Conservation (phyloP, 2,797 vertebrate species). For the Halcyon chelicuti region DNA sequence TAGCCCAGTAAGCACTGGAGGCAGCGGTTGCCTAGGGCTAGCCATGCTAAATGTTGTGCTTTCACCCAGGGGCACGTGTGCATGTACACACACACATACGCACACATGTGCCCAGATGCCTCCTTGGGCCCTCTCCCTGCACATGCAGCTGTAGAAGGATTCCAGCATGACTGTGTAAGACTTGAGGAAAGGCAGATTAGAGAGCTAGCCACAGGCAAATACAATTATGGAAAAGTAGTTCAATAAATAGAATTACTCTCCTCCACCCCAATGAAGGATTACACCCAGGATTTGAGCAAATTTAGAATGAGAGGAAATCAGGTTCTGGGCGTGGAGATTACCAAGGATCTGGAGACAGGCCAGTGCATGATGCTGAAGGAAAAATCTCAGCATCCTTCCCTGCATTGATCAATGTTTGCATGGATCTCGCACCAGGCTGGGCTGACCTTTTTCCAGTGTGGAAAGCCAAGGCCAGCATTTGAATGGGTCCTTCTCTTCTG, state of each 20-base stretch:
- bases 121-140: neutral
- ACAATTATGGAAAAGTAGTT: neutral
- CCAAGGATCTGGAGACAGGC: neutral
- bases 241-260: neutral
- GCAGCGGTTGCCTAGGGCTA: neutral
- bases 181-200: neutral
- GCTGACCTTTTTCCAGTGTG: neutral
- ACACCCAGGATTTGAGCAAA: neutral
- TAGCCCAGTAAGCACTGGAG: neutral
- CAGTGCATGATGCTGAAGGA: neutral
- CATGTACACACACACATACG: neutral
- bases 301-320: slow-evolving; percentile 1
- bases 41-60: neutral
- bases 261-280: neutral
- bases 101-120: neutral
- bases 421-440: neutral
- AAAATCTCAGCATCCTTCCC: neutral
- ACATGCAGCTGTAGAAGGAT: rapidly evolving
- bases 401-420: neutral
- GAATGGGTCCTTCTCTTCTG: neutral
- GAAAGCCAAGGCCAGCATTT: neutral
- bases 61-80: neutral
- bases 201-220: neutral
- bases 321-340: neutral
- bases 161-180: neutral